Base-by-base conservation (phyloP, 2,113 vertebrate genomes). In the Peromyscus maniculatus region DNA sequence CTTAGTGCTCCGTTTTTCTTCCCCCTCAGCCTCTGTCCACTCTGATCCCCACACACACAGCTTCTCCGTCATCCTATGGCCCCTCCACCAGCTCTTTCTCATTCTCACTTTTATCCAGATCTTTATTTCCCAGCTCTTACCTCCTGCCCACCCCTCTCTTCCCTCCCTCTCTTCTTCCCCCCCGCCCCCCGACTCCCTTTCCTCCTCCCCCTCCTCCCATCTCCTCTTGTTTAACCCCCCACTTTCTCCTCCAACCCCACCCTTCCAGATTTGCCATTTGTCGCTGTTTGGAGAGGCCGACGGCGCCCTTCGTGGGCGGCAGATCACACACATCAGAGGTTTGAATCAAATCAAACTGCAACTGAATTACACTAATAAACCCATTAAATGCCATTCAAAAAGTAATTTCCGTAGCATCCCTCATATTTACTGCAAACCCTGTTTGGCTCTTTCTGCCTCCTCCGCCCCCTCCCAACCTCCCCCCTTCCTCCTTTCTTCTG, bases 361-460 rank as follows among this genome's bases (percentile, higher is more conserved):
- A 95, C 92, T 36, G 88, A 97, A 97, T 97, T 93, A 96, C 80
- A 97, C 93, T 97, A 95, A 97, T 93, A 98, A 95, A 93, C 96
- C 96, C 92, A 97, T 97, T 98, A 97, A 97, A 96, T 59, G 88
- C 92, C 66, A 71, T 95, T 97, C 92, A 93, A 52, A 96, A 93
- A 92, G 92, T 89, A 91, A 97, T 95, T 97, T 97, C 96, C 31
- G 0, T 87, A 67, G 87, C 95, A 77, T 71, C 87, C 55, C 66
- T 95, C 71, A 6, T 62, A 86, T 31, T 66, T 88, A 72, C 7
- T 88, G 95, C 71, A 43, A 77, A 66, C 52, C 92, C 82, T 39
- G n/a, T 86, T 91, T 96, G 87, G 91, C 72, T 84, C 12, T 43
- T 19, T 36, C 43, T n/a, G 39, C 67, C 82, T 46, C 55, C 13